These are phyloP conservation scores for Heliothis virescens DNA, from an alignment of 1,140 invertebrate genomes.

Conservation along the genomic window DNA sequence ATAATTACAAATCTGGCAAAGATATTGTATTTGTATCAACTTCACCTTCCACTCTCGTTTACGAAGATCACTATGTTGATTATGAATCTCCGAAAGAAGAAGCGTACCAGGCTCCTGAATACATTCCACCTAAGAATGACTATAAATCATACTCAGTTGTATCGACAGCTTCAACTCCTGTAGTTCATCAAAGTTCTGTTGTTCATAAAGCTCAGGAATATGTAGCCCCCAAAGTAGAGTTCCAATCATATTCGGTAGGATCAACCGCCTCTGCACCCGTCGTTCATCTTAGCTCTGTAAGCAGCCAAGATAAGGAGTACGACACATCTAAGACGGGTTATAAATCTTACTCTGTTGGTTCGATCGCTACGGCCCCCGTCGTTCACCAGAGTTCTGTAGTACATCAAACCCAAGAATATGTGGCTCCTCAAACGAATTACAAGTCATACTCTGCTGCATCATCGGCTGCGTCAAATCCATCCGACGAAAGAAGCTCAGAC, in stretches of 20 bases:
- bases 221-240: slow-evolving; percentile 28
- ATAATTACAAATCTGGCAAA: slow-evolving; percentile 63
- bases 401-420: too few species aligned
- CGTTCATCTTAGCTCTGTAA: slow-evolving; percentile 4
- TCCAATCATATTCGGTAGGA: slow-evolving; percentile 46
- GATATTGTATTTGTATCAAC: slow-evolving; percentile 75
- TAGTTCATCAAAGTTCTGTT: slow-evolving; percentile 62
- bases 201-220: slow-evolving; percentile 55
- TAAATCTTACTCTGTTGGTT: slow-evolving; percentile 51
- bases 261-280: slow-evolving; percentile 21
- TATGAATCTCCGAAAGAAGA: slow-evolving; percentile 65
- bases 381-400: slow-evolving; percentile 30
- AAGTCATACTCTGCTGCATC: too few species aligned
- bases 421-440: too few species aligned
- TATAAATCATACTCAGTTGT: slow-evolving; percentile 66
- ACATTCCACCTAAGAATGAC: slow-evolving; percentile 71
- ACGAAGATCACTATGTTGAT: slow-evolving; percentile 78
- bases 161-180: slow-evolving; percentile 66
- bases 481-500: too few species aligned
- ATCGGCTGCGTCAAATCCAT: too few species aligned
- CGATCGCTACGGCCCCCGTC: slow-evolving; percentile 58
- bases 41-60: slow-evolving; percentile 74
- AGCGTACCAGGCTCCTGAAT: slow-evolving; percentile 75
- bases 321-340: too few species aligned
- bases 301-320: slow-evolving; percentile 33